A percentile compares a stretch with the other conserved stretches of the same genome.
phyloP scores from a whole-genome alignment of 2,797 vertebrate genomes.

The Muraenolepis orangiensis region DNA sequence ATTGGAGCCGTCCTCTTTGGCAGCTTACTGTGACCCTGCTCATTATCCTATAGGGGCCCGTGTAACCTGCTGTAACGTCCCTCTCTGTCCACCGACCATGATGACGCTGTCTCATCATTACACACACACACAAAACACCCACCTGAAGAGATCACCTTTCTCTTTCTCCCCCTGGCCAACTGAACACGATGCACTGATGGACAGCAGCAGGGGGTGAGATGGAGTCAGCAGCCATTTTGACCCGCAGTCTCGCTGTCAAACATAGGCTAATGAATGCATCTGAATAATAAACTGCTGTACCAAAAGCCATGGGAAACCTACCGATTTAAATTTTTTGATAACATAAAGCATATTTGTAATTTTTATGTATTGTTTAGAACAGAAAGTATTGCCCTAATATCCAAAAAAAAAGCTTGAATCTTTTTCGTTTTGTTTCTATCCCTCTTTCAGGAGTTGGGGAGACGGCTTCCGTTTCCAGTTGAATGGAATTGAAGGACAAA shows the following conservation, averaged over 20 bases:
- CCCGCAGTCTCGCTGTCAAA: conserved; percentile 21
- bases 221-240: background rate
- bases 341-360: background rate
- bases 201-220: background rate
- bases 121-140: conserved; percentile 69
- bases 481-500: conserved; percentile 14
- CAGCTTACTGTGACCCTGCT: conserved; percentile 57
- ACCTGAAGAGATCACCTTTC: conserved; percentile 70
- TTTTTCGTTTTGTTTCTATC: background rate
- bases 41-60: conserved; percentile 73
- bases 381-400: background rate
- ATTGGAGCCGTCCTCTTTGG: conserved; percentile 54
- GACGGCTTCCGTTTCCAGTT: background rate
- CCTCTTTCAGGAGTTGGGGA: background rate
- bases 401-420: background rate
- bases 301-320: background rate
- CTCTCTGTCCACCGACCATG: conserved; percentile 69
- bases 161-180: conserved; percentile 44
- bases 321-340: background rate
- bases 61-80: conserved; percentile 71
- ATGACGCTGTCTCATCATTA: conserved; percentile 75
- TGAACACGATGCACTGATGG: conserved; percentile 36
- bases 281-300: background rate
- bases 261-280: background rate
- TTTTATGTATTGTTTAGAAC: background rate